phyloP scores from a whole-genome alignment of 2,888 invertebrate genomes.

The Saturnia japonica region DNA sequence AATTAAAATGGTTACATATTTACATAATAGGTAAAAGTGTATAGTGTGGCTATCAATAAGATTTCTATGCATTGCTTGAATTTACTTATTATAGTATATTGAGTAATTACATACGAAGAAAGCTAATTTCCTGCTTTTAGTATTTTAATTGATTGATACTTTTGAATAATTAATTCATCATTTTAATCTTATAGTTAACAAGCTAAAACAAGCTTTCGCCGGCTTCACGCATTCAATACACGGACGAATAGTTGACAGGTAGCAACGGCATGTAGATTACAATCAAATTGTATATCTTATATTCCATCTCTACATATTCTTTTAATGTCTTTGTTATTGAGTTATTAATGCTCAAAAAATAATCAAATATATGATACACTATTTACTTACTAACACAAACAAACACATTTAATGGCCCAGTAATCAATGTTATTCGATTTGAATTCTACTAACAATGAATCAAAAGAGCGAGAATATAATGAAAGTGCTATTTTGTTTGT shows the following conservation, averaged over 20 bases:
- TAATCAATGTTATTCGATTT: conserved; percentile 12
- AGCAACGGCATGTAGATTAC: background rate
- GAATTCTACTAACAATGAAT: conserved; percentile 31
- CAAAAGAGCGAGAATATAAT: conserved; percentile 42
- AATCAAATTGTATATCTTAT: background rate
- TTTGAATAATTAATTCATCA: background rate
- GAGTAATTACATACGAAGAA: background rate
- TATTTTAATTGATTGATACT: background rate
- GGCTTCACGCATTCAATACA: background rate
- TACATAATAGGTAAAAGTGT: too few species aligned
- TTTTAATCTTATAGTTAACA: background rate
- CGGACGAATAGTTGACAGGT: background rate
- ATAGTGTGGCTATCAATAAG: too few species aligned
- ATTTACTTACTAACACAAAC: background rate
- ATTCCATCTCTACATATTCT: background rate
- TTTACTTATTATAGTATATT: background rate
- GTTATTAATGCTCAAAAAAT: background rate
- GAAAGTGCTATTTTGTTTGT: conserved; percentile 44
- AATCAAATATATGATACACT: background rate
- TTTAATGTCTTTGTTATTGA: background rate
- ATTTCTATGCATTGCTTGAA: background rate
- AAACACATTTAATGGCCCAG: background rate
- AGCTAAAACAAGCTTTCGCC: background rate
- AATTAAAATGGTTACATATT: too few species aligned
- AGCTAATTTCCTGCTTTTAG: background rate